Conservation (phyloP, 2,888 invertebrate species). For the Tachina lurida region DNA sequence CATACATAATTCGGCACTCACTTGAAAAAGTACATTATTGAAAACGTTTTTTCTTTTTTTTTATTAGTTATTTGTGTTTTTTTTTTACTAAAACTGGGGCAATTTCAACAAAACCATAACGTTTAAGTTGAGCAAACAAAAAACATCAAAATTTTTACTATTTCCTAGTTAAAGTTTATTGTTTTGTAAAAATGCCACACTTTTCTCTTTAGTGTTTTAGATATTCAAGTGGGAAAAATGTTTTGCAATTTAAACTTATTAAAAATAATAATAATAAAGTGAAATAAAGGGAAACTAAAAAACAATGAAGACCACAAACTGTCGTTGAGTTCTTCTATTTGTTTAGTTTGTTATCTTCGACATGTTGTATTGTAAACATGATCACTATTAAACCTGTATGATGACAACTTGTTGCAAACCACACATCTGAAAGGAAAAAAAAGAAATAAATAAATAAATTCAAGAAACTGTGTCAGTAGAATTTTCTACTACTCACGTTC, state of each 20-base stretch:
- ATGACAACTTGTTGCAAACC: conserved; percentile 50
- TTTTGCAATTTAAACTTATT: conserved; percentile 49
- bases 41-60: conserved; percentile 31
- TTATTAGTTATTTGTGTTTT: conserved; percentile 28
- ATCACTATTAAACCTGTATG: conserved; percentile 41
- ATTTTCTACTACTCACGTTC: conserved; percentile 57
- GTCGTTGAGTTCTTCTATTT: not conserved
- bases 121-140: conserved; percentile 24
- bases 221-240: conserved; percentile 26
- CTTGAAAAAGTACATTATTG: conserved; percentile 35
- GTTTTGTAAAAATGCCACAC: not conserved
- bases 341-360: conserved; percentile 19
- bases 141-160: conserved; percentile 50
- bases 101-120: conserved; percentile 51
- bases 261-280: not conserved
- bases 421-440: not conserved
- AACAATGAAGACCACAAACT: conserved; percentile 25
- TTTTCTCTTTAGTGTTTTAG: conserved; percentile 9
- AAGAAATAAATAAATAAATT: conserved; percentile 20
- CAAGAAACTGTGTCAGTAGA: conserved; percentile 69
- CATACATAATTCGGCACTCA: not conserved
- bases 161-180: conserved; percentile 51
- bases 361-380: conserved; percentile 36
- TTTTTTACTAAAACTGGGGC: conserved; percentile 49
- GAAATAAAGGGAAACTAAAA: conserved; percentile 12